These are phyloP conservation scores for Delia radicum DNA, from an alignment of 1,140 invertebrate genomes.

Conservation along the genomic window DNA sequence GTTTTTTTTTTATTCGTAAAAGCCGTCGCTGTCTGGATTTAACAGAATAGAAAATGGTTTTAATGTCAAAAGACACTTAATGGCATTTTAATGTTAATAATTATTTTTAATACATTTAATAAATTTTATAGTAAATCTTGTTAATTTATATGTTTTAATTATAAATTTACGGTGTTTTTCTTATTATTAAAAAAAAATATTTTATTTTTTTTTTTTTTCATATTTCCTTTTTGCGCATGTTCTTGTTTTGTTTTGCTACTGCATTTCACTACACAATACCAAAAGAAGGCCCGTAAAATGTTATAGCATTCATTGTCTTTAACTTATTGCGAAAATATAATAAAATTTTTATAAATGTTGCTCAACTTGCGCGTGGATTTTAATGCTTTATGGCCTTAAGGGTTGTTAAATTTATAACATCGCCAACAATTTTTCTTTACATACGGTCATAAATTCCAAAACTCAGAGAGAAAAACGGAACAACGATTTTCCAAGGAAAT, in stretches of 20 bases:
- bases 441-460: neutral
- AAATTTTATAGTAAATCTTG: neutral
- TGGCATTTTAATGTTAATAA: neutral
- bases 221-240: neutral
- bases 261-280: neutral
- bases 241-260: neutral
- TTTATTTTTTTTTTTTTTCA: neutral
- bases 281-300: neutral
- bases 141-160: neutral
- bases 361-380: neutral
- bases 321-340: too few relatives aligned
- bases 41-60: too few relatives aligned
- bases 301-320: too few relatives aligned
- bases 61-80: neutral
- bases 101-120: too few relatives aligned
- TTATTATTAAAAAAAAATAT: neutral
- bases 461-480: neutral
- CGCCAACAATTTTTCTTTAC: constrained; percentile 29
- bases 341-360: neutral
- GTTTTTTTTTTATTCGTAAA: too few relatives aligned
- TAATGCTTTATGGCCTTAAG: constrained; percentile 41
- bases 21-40: neutral
- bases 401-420: constrained; percentile 46
- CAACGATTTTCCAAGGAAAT: neutral
- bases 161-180: neutral